Evolutionary conservation across 2,888 invertebrate genomes (phyloP).

Genomic region (Bursaphelenchus okinawaensis): DNA sequence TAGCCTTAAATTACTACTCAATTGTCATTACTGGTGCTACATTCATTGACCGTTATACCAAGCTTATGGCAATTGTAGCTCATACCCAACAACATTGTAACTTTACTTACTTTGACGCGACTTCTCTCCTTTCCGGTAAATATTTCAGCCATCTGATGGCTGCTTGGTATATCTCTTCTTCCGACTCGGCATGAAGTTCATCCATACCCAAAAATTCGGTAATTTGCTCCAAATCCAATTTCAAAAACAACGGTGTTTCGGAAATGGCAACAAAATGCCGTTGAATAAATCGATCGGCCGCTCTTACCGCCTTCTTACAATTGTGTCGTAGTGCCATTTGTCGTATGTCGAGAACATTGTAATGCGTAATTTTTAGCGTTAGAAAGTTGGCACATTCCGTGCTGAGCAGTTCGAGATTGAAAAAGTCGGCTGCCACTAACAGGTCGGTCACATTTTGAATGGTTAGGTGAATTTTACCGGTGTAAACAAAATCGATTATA

Average conservation of each 20-base stretch:
- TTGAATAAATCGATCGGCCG: conserved; percentile 74
- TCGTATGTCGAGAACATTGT: conserved; percentile 73
- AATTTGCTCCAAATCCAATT: conserved; percentile 34
- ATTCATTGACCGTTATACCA: no score
- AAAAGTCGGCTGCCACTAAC: conserved; percentile 63
- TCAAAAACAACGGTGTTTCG: conserved; percentile 72
- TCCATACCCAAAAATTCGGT: conserved; percentile 68
- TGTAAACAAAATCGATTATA: conserved; percentile 79
- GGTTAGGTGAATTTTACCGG: conserved; percentile 71
- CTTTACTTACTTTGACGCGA: conserved; percentile 15
- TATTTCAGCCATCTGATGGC: conserved; percentile 75
- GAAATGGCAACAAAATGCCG: conserved; percentile 74
- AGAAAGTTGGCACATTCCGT: conserved; percentile 78
- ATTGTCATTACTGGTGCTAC: no score
- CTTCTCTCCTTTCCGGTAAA: conserved; percentile 61
- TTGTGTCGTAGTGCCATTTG: conserved; percentile 75
- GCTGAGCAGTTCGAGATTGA: conserved; percentile 73
- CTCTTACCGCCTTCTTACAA: conserved; percentile 69
- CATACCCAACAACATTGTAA: no score
- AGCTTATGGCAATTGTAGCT: no score
- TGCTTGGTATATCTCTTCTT: conserved; percentile 77
- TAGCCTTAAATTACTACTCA: no score
- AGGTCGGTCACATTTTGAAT: conserved; percentile 57
- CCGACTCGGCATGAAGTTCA: conserved; percentile 71
- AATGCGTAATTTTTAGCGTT: conserved; percentile 61